phyloP scores from a whole-genome alignment of 2,797 vertebrate genomes.

The Scomberomorus guttatus region DNA sequence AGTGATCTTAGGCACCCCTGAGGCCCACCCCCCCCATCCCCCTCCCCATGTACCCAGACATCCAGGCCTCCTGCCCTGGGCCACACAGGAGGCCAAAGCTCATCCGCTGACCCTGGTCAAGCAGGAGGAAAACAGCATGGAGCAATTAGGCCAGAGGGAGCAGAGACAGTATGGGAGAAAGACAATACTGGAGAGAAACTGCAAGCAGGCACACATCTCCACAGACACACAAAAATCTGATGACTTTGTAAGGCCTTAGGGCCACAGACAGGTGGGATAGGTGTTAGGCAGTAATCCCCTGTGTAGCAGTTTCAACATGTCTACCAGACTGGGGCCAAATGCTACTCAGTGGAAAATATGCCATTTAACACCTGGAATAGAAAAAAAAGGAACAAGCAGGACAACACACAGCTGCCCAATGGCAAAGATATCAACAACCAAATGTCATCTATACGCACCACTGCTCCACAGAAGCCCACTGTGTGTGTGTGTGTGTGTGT shows the following conservation, averaged over 20 bases:
- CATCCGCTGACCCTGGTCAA: constrained; percentile 64
- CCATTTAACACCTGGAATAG: constrained; percentile 61
- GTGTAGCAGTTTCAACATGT: constrained; percentile 47
- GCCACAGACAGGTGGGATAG: constrained; percentile 7
- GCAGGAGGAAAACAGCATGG: constrained; percentile 49
- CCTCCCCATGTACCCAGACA: constrained; percentile 21
- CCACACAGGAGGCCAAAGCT: constrained; percentile 69
- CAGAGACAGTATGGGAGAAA: constrained; percentile 27
- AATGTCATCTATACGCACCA: constrained; percentile 54
- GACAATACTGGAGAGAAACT: constrained; percentile 42
- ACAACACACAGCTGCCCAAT: constrained; percentile 31
- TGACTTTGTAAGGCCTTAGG: constrained; percentile 6
- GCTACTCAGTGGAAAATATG: constrained; percentile 50
- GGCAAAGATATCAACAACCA: constrained; percentile 36
- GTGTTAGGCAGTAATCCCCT: constrained; percentile 22
- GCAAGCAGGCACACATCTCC: constrained; percentile 34
- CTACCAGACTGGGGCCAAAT: constrained; percentile 32
- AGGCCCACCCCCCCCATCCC: neutral
- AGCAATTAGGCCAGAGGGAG: constrained; percentile 59
- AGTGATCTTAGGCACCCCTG: constrained; percentile 40
- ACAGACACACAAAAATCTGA: constrained; percentile 35
- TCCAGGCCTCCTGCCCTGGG: constrained; percentile 28
- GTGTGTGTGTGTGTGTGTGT: constrained; percentile 1
- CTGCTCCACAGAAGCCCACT: constrained; percentile 20
- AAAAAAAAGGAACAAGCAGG: constrained; percentile 24